Base-by-base conservation (phyloP, 2,797 vertebrate genomes). In the Sebastes oblongus region DNA sequence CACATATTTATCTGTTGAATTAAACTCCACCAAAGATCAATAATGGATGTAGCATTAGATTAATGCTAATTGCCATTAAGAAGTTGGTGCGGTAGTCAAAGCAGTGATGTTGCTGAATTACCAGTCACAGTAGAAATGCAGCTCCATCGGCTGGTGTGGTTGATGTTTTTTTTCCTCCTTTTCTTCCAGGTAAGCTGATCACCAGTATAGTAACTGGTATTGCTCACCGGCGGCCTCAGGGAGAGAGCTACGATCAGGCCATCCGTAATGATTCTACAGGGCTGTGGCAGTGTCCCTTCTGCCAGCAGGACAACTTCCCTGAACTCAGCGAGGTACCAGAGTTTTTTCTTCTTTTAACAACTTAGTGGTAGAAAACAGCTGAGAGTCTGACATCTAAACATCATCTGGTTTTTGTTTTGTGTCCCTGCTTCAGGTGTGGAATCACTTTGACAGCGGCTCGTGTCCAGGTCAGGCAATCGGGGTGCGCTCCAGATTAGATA, bases 211-310 rank as follows among this genome's bases (percentile, higher is more conserved):
- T 99, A 46, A 99, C 97, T 1, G 98, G 98, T 39, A 99, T 99
- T 3, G 98, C 98, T 93, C 98, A 99, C 93, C 96, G 98, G 81
- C 95, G 98, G 13, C 98, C 98, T 0, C 98, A 99, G 79, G 98
- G 98, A 34, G 98, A 99, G 86, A 99, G 97, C 93, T 99, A 99
- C 0, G 98, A 99, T 94, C 98, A 99, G 92, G 98, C 98, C 0
- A 99, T 99, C 81, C 94, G 98, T 39, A 99, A 99, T 0, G 98
- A 99, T 1, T 93, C 97, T 66, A 98, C 98, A 0, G 98, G 98
- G 2, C 95, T 99, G 18, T 99, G 98, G 98, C 98, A 99, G 88
- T 99, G 98, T 93, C 98, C 98, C 56, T 99, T 99, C 94, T 99
- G 98, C 80, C 98, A 99, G 81, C 98, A 99, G 91, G 98, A 99